Evolutionary conservation across 2,113 vertebrate genomes (phyloP).

Genomic region (Salvelinus alpinus): DNA sequence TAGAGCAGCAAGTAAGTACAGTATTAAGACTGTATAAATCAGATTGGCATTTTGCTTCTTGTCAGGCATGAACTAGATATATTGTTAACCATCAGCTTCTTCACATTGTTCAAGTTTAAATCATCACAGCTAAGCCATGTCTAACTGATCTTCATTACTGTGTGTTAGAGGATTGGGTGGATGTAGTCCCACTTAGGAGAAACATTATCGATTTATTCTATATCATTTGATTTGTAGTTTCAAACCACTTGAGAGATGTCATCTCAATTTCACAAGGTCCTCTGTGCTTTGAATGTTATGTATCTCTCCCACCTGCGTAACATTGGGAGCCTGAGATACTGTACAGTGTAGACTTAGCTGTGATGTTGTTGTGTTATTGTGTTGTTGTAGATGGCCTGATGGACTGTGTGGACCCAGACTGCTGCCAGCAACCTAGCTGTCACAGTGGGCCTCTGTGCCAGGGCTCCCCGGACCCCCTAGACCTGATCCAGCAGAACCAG

Average conservation of each 20-base stretch:
- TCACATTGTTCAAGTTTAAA: not conserved
- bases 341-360: not conserved
- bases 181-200: not conserved
- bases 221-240: not conserved
- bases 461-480: conserved; percentile 92
- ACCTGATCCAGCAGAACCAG: conserved; percentile 88
- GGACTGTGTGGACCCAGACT: conserved; percentile 96
- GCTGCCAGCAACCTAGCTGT: conserved; percentile 92
- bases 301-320: not conserved
- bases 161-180: not conserved
- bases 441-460: conserved; percentile 90
- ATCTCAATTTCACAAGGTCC: not conserved
- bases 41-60: too few species aligned
- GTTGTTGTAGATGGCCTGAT: conserved; percentile 85
- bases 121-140: not conserved
- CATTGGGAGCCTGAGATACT: not conserved
- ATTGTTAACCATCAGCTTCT: not conserved
- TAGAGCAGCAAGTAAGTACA: not conserved
- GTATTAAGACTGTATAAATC: not conserved
- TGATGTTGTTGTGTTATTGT: not conserved
- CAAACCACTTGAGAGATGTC: not conserved
- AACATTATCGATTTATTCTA: not conserved
- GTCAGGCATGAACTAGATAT: not conserved
- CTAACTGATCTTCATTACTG: not conserved
- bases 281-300: not conserved